Evolutionary conservation across 2,113 vertebrate species (phyloP).

Genomic region (Tonatia bakeri): DNA sequence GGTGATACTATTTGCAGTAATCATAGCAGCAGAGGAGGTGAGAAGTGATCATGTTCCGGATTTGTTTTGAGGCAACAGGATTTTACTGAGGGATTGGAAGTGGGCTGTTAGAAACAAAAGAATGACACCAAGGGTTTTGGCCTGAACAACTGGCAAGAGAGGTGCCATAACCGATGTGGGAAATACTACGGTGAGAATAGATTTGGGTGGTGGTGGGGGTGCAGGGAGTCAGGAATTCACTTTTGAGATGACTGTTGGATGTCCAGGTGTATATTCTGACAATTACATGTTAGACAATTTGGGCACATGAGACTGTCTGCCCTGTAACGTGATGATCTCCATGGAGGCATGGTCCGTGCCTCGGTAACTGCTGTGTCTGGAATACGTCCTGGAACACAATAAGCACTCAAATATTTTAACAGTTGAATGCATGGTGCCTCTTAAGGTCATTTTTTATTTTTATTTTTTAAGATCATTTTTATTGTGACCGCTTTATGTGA

Average conservation of each 20-base stretch:
- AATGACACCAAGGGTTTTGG: neutral
- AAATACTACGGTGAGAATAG: neutral
- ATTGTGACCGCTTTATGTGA: neutral
- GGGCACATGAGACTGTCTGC: neutral
- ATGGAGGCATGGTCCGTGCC: neutral
- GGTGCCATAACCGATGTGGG: neutral
- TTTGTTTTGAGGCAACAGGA: neutral
- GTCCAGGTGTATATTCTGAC: neutral
- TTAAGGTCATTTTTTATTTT: neutral
- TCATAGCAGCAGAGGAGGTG: neutral
- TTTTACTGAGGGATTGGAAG: neutral
- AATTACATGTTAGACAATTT: neutral
- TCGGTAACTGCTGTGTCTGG: neutral
- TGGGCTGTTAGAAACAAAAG: neutral
- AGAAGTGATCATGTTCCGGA: neutral
- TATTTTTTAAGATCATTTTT: neutral
- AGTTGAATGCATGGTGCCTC: neutral
- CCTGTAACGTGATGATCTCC: neutral
- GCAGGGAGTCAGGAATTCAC: neutral
- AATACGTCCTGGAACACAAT: neutral
- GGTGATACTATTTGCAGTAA: neutral
- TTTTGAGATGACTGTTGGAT: neutral
- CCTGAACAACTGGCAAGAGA: neutral
- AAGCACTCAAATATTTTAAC: constrained; percentile 8
- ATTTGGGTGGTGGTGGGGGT: neutral